These are phyloP conservation scores for Melanaphis sacchari DNA, from an alignment of 1,140 invertebrate genomes.

Conservation along the genomic window DNA sequence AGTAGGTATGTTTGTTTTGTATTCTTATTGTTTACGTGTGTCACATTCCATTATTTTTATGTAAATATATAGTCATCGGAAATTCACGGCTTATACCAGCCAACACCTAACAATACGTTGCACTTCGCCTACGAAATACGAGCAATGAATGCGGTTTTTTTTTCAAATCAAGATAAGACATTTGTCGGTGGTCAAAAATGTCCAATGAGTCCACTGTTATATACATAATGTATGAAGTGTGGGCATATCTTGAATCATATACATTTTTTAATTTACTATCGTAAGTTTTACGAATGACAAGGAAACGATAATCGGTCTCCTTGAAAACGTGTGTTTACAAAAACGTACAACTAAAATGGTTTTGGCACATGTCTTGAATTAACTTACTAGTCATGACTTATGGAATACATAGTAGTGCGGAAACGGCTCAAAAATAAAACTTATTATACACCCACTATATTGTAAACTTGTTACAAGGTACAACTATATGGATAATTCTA, in stretches of 20 bases:
- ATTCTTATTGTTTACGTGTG: neutral
- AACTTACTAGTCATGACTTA: neutral
- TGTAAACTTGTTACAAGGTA: neutral
- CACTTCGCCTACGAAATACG: neutral
- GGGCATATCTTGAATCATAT: neutral
- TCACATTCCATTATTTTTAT: neutral
- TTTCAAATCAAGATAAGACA: neutral
- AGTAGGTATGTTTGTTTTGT: neutral
- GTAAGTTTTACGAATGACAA: neutral
- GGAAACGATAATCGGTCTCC: neutral
- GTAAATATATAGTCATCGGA: neutral
- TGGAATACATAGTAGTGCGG: neutral
- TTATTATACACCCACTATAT: neutral
- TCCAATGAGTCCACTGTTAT: neutral
- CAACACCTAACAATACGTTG: neutral
- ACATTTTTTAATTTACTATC: neutral
- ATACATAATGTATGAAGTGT: neutral
- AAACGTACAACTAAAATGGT: neutral
- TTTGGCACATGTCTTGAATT: slow-evolving; percentile 4
- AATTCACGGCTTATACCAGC: neutral
- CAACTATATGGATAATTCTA: too few relatives aligned
- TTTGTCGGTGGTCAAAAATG: neutral
- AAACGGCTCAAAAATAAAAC: neutral
- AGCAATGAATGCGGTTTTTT: neutral
- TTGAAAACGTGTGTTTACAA: neutral